Conservation (phyloP, 2,797 vertebrate genomes). For the Liparis tanakae region DNA sequence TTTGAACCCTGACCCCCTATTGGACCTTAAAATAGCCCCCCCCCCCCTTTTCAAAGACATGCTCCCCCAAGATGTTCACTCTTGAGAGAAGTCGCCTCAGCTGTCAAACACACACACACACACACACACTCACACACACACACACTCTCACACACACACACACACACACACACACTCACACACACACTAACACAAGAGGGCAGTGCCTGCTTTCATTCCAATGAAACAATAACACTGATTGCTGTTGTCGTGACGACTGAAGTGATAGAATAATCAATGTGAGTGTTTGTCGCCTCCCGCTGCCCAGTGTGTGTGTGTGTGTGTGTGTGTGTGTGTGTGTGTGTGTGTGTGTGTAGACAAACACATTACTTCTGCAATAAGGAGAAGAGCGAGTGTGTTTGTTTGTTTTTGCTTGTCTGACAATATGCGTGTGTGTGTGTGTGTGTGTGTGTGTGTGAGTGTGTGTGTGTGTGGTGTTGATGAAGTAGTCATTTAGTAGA, state of each 20-base stretch:
- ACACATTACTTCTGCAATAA: constrained; percentile 60
- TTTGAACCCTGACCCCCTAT: constrained; percentile 12
- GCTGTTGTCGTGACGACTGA: constrained; percentile 75
- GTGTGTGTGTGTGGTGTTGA: constrained; percentile 61
- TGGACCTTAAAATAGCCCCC: constrained; percentile 20
- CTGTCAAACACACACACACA: not conserved
- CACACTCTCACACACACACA: too few relatives aligned
- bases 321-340: constrained; percentile 35
- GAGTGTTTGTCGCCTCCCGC: constrained; percentile 70
- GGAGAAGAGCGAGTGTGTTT: constrained; percentile 52
- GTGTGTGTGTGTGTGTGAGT: constrained; percentile 50
- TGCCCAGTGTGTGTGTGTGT: constrained; percentile 44
- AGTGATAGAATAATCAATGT: constrained; percentile 75
- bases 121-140: not conserved
- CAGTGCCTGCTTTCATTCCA: constrained; percentile 65
- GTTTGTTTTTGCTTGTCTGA: constrained; percentile 29
- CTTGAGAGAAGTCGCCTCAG: constrained; percentile 21
- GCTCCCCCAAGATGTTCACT: constrained; percentile 10
- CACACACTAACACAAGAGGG: not conserved
- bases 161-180: too few relatives aligned
- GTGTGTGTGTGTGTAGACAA: constrained; percentile 26
- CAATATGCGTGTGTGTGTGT: constrained; percentile 36
- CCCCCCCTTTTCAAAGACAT: constrained; percentile 14
- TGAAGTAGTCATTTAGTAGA: constrained; percentile 81
- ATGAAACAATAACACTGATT: constrained; percentile 81